Evolutionary conservation across 30 jellyfish, hydroid and myxozoan species (phyloP), one percentile per base, ranked within the genome.

Genomic region (Clytia hemisphaerica): DNA sequence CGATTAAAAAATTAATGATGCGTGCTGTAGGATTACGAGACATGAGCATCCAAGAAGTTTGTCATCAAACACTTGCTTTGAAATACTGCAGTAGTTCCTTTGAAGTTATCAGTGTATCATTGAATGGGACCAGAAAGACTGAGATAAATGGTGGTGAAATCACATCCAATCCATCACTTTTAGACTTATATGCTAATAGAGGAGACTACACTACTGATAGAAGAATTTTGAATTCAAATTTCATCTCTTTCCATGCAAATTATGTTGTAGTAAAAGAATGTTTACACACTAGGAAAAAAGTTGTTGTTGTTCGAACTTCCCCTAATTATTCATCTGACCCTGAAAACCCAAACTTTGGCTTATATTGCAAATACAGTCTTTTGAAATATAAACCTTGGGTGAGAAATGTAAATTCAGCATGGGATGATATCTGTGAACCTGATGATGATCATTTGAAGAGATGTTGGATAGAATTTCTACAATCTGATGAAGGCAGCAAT

Each of bases 21-120:
- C 36, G 73, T 45, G 84, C 85, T 31, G 84, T 78, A 25, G 93
- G 93, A 21, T 67, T 63, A 65, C 62, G 93, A 24, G 84, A 78
- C 63, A 58, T 78, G 84, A 58, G 85, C 59, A 71, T 71, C 18
- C 93, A 67, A 59, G 84, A 78, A 78, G 84, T 71, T 12, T 63
- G 76, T 67, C 93, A 78, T 34, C 85, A 78, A 34, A 67, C 37
- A 40, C 49, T 77, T 34, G 35, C 68, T 22, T 46, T 77, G 22
- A 69, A 67, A 40, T 53, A 66, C 22, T 49, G 45, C 42, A 77
- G 92, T 64, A 64, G 83, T 10, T 45, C 83, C 21, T 77, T 77
- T 51, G 64, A 67, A 55, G 65, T 50, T 3, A 45, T 78, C 36
- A 47, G 78, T 15, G 47, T 78, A 25, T 53, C 36, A 25, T 46